Conservation (phyloP, 2,797 vertebrate species). For the Geotria australis region DNA sequence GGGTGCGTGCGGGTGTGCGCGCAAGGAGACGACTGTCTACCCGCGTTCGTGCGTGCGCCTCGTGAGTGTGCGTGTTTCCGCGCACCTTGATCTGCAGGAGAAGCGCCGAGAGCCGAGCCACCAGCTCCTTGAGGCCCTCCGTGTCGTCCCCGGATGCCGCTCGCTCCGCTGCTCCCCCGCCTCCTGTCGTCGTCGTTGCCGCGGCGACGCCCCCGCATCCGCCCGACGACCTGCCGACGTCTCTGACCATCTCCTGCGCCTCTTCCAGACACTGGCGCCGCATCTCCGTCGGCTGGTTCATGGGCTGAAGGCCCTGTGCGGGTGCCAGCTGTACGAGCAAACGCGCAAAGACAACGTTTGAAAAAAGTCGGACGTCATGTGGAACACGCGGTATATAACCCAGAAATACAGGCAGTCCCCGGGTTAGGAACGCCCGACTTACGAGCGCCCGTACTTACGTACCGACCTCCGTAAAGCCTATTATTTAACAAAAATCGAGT, state of each 20-base stretch:
- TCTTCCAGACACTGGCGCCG: slow-evolving; percentile 60
- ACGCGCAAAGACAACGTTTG: not conserved
- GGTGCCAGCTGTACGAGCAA: slow-evolving; percentile 37
- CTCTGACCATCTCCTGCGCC: slow-evolving; percentile 51
- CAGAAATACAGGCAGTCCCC: too few relatives aligned
- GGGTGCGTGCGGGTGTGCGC: too few relatives aligned
- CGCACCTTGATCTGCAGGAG: slow-evolving; percentile 79
- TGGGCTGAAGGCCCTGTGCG: slow-evolving; percentile 70
- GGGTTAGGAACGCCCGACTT: too few relatives aligned
- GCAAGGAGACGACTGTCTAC: too few relatives aligned
- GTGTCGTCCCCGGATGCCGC: slow-evolving; percentile 29
- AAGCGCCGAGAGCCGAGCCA: slow-evolving; percentile 66
- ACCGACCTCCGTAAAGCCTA: too few relatives aligned
- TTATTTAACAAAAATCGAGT: too few relatives aligned
- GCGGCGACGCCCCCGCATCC: too few relatives aligned
- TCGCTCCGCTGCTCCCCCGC: slow-evolving; percentile 15
- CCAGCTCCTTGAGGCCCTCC: slow-evolving; percentile 46
- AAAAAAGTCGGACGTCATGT: not conserved
- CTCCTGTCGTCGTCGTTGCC: too few relatives aligned
- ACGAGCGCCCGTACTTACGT: too few relatives aligned
- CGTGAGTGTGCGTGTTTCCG: too few relatives aligned
- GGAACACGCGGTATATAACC: not conserved
- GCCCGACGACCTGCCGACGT: too few relatives aligned
- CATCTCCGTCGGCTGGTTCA: slow-evolving; percentile 62
- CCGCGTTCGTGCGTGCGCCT: too few relatives aligned